A percentile compares a stretch with the other conserved stretches of the same genome.
These are phyloP conservation scores for Equus quagga DNA, from an alignment of 2,113 vertebrate species.

Conservation along the genomic window DNA sequence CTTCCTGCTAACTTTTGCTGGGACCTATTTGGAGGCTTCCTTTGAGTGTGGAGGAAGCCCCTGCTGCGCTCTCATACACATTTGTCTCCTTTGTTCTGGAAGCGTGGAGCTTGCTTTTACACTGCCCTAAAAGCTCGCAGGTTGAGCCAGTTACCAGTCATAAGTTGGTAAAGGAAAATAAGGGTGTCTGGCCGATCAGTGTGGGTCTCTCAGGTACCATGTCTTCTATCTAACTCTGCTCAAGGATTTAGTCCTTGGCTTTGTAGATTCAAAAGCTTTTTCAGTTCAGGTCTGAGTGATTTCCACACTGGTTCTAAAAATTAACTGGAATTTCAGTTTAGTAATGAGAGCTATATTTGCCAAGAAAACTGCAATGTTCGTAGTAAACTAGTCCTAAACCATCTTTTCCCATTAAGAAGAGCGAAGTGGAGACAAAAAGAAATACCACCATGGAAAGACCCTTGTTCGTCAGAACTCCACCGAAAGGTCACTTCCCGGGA, in stretches of 20 bases:
- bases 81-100: neutral
- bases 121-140: neutral
- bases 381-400: neutral
- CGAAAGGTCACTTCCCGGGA: neutral
- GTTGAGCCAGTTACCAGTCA: neutral
- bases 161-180: neutral
- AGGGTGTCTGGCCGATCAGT: neutral
- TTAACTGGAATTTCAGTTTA: slow-evolving; percentile 3
- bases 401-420: slow-evolving; percentile 2
- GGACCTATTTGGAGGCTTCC: neutral
- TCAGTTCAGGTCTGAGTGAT: neutral
- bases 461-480: neutral
- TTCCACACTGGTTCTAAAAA: slow-evolving; percentile 12
- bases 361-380: neutral
- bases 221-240: neutral
- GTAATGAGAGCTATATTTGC: neutral
- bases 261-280: neutral
- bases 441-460: neutral
- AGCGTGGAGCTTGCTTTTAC: neutral
- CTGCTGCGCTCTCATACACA: no score
- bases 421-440: neutral
- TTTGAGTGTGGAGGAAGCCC: neutral
- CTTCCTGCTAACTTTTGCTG: neutral
- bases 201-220: neutral
- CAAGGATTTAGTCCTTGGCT: neutral